Evolutionary conservation across 2,888 invertebrate genomes (phyloP).

Genomic region (Harpalus rufipes): DNA sequence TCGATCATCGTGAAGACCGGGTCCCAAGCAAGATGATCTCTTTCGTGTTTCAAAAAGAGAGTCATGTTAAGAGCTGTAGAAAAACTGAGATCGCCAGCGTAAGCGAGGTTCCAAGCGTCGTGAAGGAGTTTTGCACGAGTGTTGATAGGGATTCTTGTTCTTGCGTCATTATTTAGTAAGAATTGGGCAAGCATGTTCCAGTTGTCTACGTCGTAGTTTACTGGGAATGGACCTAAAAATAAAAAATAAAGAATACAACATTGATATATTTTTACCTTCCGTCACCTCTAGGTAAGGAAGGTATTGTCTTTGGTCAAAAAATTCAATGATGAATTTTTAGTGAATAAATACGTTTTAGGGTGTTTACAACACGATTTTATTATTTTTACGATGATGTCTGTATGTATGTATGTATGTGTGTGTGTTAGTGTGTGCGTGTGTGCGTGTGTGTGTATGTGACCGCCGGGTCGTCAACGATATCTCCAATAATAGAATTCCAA

Average conservation of each 20-base stretch:
- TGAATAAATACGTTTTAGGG: no score
- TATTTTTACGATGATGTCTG: no score
- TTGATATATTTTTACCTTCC: no score
- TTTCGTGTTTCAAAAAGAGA: constrained; percentile 85
- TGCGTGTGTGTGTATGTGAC: no score
- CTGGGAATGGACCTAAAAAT: constrained; percentile 86
- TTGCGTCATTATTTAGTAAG: constrained; percentile 79
- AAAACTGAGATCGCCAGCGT: constrained; percentile 87
- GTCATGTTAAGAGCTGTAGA: constrained; percentile 89
- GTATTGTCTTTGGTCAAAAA: no score
- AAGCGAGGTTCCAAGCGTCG: constrained; percentile 89
- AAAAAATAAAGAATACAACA: constrained; percentile 55
- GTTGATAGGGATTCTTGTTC: constrained; percentile 83
- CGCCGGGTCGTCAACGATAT: no score
- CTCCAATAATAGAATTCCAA: no score
- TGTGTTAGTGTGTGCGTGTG: no score
- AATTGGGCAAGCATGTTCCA: constrained; percentile 87
- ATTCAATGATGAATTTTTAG: no score
- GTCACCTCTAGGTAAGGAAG: no score
- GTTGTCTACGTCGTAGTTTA: constrained; percentile 88
- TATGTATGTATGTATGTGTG: no score
- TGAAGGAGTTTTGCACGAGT: constrained; percentile 88
- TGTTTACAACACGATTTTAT: no score
- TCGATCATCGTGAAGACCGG: constrained; percentile 91
- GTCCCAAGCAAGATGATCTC: constrained; percentile 89